Conservation (phyloP, 1,140 invertebrate species). For the Rhynchophorus ferrugineus region DNA sequence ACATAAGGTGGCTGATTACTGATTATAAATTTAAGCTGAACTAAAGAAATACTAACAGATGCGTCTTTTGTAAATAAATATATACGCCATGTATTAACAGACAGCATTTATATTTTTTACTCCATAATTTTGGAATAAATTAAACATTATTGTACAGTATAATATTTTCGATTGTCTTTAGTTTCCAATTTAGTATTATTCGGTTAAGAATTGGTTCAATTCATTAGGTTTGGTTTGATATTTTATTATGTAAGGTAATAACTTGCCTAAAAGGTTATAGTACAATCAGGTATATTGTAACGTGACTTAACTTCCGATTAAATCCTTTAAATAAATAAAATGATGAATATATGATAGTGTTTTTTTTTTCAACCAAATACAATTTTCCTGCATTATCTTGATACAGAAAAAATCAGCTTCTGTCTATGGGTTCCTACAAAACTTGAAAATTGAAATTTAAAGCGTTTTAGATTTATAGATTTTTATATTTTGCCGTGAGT, state of each 20-base stretch:
- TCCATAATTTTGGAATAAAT: slow-evolving; percentile 4
- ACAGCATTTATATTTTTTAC: slow-evolving; percentile 11
- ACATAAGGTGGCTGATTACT: not conserved
- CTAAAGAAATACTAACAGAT: not conserved
- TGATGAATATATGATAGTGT: not conserved
- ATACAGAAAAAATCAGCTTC: too few relatives aligned
- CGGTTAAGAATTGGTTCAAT: not conserved
- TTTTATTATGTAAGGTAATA: slow-evolving; percentile 4
- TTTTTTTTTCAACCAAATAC: too few relatives aligned
- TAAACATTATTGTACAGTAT: slow-evolving; percentile 7
- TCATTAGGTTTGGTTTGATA: not conserved
- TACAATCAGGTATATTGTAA: slow-evolving; percentile 16
- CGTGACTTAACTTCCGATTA: slow-evolving; percentile 10
- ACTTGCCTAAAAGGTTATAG: slow-evolving; percentile 16
- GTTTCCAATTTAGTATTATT: slow-evolving; percentile 10
- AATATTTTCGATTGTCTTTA: slow-evolving; percentile 3
- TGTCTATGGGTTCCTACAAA: too few relatives aligned
- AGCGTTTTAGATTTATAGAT: too few relatives aligned
- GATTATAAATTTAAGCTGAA: not conserved
- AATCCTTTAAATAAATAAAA: slow-evolving; percentile 9
- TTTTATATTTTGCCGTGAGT: too few relatives aligned
- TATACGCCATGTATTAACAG: not conserved
- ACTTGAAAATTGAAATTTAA: too few relatives aligned
- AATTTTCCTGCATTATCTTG: too few relatives aligned
- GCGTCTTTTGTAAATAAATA: not conserved